A percentile compares a stretch with the other conserved stretches of the same genome.
Conservation (phyloP, 2,888 invertebrate genomes). For the Drosophila nr. perissopoda region DNA sequence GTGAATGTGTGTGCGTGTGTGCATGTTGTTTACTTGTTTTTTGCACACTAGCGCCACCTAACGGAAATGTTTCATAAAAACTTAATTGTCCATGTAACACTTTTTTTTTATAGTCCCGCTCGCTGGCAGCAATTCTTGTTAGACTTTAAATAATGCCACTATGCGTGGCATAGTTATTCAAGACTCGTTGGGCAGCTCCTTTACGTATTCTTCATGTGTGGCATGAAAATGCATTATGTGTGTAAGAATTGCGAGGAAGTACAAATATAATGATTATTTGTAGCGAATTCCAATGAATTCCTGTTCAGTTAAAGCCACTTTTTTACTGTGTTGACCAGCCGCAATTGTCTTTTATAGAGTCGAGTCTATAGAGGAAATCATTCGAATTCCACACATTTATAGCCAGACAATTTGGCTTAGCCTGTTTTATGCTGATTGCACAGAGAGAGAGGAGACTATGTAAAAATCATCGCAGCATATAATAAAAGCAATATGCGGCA, state of each 20-base stretch:
- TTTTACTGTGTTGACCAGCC: background rate
- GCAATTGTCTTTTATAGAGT: conserved; percentile 11
- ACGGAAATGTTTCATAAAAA: conserved; percentile 82
- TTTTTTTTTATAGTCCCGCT: conserved; percentile 62
- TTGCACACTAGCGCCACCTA: conserved; percentile 74
- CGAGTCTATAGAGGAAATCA: background rate
- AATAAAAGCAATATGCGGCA: conserved; percentile 58
- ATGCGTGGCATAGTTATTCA: conserved; percentile 39
- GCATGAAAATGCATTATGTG: background rate
- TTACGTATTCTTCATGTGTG: background rate
- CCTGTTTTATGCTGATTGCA: conserved; percentile 45
- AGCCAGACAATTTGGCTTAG: conserved; percentile 3
- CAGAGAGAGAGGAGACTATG: conserved; percentile 9
- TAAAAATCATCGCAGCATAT: conserved; percentile 13
- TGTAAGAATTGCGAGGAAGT: background rate
- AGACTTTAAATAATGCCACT: conserved; percentile 56
- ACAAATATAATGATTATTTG: background rate
- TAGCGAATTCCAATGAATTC: background rate
- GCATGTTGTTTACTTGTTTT: conserved; percentile 60
- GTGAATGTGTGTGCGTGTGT: conserved; percentile 35
- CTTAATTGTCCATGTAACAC: conserved; percentile 82
- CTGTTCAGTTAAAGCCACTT: background rate
- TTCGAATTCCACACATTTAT: conserved; percentile 9
- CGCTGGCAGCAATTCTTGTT: conserved; percentile 47
- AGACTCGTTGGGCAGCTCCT: conserved; percentile 3